Evolutionary conservation across 2,797 vertebrate genomes (phyloP).

Genomic region (Strix occidentalis): DNA sequence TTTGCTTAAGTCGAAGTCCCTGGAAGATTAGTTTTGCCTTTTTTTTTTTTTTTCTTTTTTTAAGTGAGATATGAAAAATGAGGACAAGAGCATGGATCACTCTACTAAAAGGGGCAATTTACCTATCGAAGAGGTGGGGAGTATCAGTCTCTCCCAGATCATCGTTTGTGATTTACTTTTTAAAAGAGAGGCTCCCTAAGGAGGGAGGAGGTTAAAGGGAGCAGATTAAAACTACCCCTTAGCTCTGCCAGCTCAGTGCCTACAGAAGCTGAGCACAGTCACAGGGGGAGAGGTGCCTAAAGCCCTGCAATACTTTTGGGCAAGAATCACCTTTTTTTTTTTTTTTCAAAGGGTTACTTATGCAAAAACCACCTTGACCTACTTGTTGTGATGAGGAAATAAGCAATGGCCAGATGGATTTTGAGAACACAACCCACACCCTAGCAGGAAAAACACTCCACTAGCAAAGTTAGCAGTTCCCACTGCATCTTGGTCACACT

Average conservation of each 20-base stretch:
- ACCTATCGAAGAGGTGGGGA: slow-evolving; percentile 47
- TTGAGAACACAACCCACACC: not conserved
- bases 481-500: not conserved
- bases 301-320: not conserved
- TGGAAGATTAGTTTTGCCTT: slow-evolving; percentile 35
- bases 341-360: not conserved
- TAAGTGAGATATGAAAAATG: slow-evolving; percentile 62
- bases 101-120: slow-evolving; percentile 37
- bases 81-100: slow-evolving; percentile 25
- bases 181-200: not conserved
- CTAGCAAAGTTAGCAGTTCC: not conserved
- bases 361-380: not conserved
- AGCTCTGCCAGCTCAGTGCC: not conserved
- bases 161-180: not conserved
- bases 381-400: not conserved
- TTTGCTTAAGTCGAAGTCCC: slow-evolving; percentile 58
- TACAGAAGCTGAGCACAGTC: not conserved
- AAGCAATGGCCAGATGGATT: not conserved
- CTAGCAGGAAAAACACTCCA: not conserved
- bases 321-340: not conserved
- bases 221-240: not conserved
- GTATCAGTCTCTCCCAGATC: slow-evolving; percentile 30
- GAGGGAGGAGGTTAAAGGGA: slow-evolving; percentile 25
- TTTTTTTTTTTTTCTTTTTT: not conserved
- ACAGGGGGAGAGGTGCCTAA: not conserved